A percentile compares a stretch with the other conserved stretches of the same genome.
Conservation (phyloP, 2,888 invertebrate genomes). For the Anticlea derivata region DNA sequence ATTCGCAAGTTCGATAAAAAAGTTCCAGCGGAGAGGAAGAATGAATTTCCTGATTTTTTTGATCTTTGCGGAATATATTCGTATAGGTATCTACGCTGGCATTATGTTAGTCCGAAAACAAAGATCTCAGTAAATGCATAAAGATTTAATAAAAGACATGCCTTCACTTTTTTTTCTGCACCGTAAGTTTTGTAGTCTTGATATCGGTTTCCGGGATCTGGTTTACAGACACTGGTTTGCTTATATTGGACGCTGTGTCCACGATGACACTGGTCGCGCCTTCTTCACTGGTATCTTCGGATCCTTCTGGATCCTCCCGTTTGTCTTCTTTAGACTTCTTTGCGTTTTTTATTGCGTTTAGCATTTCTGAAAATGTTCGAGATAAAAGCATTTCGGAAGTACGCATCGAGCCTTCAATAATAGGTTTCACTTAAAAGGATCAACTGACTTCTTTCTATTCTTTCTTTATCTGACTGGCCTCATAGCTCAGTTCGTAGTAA, state of each 20-base stretch:
- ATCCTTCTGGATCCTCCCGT: conserved; percentile 27
- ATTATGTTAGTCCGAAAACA: background rate
- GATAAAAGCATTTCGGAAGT: too few relatives aligned
- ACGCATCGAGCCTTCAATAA: too few relatives aligned
- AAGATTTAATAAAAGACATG: conserved; percentile 11
- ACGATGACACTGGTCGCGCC: conserved; percentile 9
- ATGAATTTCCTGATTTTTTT: too few relatives aligned
- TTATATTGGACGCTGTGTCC: conserved; percentile 15
- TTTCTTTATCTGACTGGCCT: too few relatives aligned
- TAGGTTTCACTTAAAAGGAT: too few relatives aligned
- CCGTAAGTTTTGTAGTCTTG: background rate
- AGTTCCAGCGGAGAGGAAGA: too few relatives aligned
- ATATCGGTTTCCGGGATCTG: background rate
- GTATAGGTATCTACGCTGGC: too few relatives aligned
- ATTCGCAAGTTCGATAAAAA: too few relatives aligned
- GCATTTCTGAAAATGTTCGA: conserved; percentile 57
- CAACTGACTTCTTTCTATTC: too few relatives aligned
- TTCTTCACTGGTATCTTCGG: conserved; percentile 27
- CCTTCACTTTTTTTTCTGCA: conserved; percentile 7
- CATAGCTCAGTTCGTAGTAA: too few relatives aligned
- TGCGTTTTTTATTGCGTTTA: conserved; percentile 62
- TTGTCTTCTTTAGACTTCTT: conserved; percentile 57
- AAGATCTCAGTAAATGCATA: background rate
- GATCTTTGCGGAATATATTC: too few relatives aligned
- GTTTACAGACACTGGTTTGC: conserved; percentile 17